Percentiles rank a stretch among this genome's conserved stretches.
Evolutionary conservation across 1,140 invertebrate genomes (phyloP).

Genomic region (Drosophila bifasciata): DNA sequence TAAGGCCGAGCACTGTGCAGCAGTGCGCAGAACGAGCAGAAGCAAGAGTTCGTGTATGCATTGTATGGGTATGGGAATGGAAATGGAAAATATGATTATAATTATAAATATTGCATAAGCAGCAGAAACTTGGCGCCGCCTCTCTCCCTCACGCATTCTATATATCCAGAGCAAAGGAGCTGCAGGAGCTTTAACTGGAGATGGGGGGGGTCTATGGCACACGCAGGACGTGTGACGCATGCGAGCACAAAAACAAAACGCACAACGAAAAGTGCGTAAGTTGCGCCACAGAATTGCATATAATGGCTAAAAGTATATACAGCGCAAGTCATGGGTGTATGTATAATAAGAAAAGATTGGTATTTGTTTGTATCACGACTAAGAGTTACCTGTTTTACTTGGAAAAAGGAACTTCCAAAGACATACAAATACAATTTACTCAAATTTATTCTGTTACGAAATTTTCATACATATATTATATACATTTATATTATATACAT

Average conservation of each 20-base stretch:
- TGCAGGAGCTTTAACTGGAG: neutral
- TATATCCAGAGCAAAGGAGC: neutral
- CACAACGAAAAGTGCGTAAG: slow-evolving; percentile 72
- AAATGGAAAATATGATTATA: slow-evolving; percentile 61
- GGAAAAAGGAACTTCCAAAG: too few relatives aligned
- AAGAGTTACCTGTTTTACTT: too few relatives aligned
- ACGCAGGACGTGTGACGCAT: slow-evolving; percentile 66
- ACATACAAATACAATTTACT: too few relatives aligned
- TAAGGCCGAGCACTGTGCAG: slow-evolving; percentile 51
- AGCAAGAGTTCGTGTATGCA: slow-evolving; percentile 44
- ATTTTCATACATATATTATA: neutral
- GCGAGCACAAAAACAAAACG: slow-evolving; percentile 66
- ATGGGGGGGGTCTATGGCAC: slow-evolving; percentile 11
- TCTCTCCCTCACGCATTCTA: slow-evolving; percentile 19
- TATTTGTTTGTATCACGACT: too few relatives aligned
- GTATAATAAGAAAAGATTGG: neutral
- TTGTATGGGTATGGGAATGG: slow-evolving; percentile 37
- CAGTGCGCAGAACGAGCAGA: slow-evolving; percentile 47
- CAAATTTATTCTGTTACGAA: too few relatives aligned
- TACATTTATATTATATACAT: neutral
- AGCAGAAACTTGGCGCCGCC: slow-evolving; percentile 32
- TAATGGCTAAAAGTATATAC: slow-evolving; percentile 47
- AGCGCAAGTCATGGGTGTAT: neutral
- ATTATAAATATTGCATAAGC: slow-evolving; percentile 66
- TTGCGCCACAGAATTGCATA: slow-evolving; percentile 56